These are phyloP conservation scores for Platysteira castanea DNA, from an alignment of 2,113 vertebrate species.

Conservation along the genomic window DNA sequence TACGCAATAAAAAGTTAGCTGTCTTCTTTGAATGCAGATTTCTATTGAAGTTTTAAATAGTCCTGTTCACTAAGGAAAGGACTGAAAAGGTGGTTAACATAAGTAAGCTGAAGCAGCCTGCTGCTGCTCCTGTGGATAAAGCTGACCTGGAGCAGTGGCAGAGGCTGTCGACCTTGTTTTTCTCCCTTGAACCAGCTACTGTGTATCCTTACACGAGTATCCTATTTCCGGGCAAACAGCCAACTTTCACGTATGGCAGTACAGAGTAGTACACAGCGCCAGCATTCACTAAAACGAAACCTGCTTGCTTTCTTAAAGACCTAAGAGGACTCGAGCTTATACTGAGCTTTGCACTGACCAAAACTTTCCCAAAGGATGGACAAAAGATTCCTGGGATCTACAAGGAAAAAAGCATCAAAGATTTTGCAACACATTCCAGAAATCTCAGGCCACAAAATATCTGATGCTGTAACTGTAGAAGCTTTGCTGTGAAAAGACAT, in stretches of 20 bases:
- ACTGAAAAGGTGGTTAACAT: neutral
- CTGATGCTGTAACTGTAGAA: neutral
- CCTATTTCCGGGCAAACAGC: neutral
- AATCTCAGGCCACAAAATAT: neutral
- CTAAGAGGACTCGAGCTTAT: accelerated
- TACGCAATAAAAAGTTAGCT: constrained; percentile 63
- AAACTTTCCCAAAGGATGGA: neutral
- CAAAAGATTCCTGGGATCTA: neutral
- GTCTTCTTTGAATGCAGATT: constrained; percentile 58
- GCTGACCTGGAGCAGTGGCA: neutral
- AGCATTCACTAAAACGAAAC: neutral
- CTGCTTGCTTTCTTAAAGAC: neutral
- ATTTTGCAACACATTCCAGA: neutral
- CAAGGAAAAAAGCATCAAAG: neutral
- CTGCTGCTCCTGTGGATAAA: constrained; percentile 10
- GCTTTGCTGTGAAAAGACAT: neutral
- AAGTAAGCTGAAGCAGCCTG: neutral
- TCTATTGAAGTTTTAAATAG: constrained; percentile 52
- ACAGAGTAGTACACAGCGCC: neutral
- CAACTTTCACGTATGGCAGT: neutral
- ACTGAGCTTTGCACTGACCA: neutral
- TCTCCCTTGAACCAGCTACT: neutral
- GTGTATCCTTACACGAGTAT: neutral
- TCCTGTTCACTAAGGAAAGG: neutral
- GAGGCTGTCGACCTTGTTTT: neutral